Evolutionary conservation across 2,888 invertebrate genomes (phyloP), one percentile per base, ranked within the genome.

Genomic region (Pseudococcus viburni): DNA sequence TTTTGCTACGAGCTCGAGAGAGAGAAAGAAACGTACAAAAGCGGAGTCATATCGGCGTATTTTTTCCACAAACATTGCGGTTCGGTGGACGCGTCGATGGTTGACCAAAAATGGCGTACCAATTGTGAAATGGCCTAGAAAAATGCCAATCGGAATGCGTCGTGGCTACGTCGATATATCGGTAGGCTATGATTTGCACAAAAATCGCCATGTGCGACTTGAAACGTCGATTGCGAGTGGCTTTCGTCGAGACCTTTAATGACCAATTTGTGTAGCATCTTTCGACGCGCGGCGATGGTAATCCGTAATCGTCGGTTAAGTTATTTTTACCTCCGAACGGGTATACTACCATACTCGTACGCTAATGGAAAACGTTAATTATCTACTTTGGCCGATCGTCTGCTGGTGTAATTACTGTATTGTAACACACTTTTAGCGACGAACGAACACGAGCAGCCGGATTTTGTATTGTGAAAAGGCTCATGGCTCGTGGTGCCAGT

Each of bases 341-440:
- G 22, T 22, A 64, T 64, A 22, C 22, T 7, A 59, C n/a, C n/a
- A 19, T 22, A 64, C 6, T 5, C n/a, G 8, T 22, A 64, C 64
- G 64, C 46, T 83, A 83, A 83, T 83, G 33, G 80, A 83, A 83
- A 42, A 83, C 46, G 80, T 83, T 83, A 83, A 83, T 83, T 83
- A 83, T 19, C 80, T 73, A 73, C 73, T 73, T 73, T 33, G 33
- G 68, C 33, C 64, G 64, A 64, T 83, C 80, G 80, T 42, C 80
- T 1, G 77, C 17, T n/a, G 77, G 77, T 83, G 80, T 83, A 83
- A 83, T 83, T 83, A 46, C 39, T 19, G 9, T 9, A 73, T 83
- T 83, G 46, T 83, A 83, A 83, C 46, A 64, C 19, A 83, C 80
- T 46, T 83, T 42, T 22, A 64, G 64, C 64, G 19, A 64, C 6